Conservation (phyloP, 2,797 vertebrate species). For the Sebastes steindachneri region DNA sequence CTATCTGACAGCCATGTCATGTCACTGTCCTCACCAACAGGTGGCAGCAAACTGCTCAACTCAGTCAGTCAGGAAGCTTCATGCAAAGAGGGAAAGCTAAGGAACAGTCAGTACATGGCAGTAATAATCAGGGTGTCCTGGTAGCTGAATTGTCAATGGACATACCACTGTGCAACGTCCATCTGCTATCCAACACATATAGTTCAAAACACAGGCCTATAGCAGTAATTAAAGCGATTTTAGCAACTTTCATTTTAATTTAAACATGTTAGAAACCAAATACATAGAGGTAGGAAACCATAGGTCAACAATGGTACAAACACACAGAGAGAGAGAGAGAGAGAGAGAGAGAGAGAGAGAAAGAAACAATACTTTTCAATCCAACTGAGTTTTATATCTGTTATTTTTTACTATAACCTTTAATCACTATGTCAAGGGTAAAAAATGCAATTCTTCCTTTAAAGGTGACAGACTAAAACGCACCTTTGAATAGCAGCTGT, state of each 20-base stretch:
- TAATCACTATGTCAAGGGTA: neutral
- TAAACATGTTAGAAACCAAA: neutral
- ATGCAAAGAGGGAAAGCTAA: neutral
- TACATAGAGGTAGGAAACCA: neutral
- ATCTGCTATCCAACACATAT: neutral
- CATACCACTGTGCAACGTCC: neutral
- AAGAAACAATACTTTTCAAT: neutral
- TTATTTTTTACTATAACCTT: neutral
- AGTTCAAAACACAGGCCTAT: no score
- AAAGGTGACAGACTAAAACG: neutral
- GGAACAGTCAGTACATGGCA: neutral
- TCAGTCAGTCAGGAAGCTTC: conserved; percentile 12
- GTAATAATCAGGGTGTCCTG: neutral
- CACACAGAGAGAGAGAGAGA: neutral
- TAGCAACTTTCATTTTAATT: neutral
- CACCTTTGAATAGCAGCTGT: neutral
- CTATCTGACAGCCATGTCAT: conserved; percentile 5
- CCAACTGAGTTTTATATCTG: neutral
- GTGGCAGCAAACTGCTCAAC: conserved; percentile 78
- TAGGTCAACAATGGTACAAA: neutral
- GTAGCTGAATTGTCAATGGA: neutral
- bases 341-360: no score
- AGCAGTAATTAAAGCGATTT: neutral
- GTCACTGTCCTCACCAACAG: conserved; percentile 65
- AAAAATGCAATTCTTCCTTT: neutral